These are phyloP conservation scores for Crossaster papposus DNA, from an alignment of 53 echinoderm and acorn worm species.

Conservation along the genomic window DNA sequence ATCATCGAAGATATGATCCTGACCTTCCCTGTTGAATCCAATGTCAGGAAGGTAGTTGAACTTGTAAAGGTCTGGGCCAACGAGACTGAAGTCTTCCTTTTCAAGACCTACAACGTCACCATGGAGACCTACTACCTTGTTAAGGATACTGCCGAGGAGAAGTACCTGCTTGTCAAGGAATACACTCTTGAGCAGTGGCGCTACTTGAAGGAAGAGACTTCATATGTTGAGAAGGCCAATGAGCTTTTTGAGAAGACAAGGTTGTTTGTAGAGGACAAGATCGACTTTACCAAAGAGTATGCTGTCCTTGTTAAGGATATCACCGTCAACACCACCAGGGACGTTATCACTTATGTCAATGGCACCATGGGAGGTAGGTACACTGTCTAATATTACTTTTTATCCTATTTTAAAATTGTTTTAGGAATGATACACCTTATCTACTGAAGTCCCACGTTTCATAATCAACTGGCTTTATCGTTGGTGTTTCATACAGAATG, in stretches of 20 bases:
- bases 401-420: neutral
- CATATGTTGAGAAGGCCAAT: conserved; percentile 65
- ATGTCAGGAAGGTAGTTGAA: conserved; percentile 31
- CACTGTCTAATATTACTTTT: neutral
- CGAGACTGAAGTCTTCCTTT: conserved; percentile 55
- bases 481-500: conserved; percentile 72
- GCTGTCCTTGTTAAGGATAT: conserved; percentile 57
- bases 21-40: conserved; percentile 48
- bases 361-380: conserved; percentile 91
- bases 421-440: neutral
- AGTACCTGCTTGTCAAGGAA: conserved; percentile 36
- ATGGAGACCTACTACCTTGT: conserved; percentile 55
- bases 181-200: conserved; percentile 56
- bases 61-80: conserved; percentile 30
- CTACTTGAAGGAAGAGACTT: conserved; percentile 65
- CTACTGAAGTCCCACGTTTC: neutral
- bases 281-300: conserved; percentile 62
- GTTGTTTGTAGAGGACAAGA: conserved; percentile 55
- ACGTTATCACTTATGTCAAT: conserved; percentile 76
- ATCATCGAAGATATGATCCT: conserved; percentile 23
- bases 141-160: conserved; percentile 44
- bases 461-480: neutral
- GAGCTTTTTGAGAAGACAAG: conserved; percentile 65
- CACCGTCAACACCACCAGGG: conserved; percentile 37
- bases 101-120: conserved; percentile 27